phyloP scores from a whole-genome alignment of 2,113 vertebrate genomes.

The Falcunculus frontatus region DNA sequence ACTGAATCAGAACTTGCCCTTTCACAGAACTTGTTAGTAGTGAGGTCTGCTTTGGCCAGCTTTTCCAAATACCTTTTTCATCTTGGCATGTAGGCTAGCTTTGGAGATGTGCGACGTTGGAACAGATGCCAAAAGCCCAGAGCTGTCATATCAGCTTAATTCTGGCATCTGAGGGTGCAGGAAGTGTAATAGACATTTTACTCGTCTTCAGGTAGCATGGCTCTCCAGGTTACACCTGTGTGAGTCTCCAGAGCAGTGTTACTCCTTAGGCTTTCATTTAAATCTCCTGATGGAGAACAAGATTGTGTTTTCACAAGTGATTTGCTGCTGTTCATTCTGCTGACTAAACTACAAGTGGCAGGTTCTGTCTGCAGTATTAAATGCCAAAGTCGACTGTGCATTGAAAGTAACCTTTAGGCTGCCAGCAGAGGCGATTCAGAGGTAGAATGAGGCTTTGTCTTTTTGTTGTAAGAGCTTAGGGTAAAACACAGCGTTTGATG shows the following conservation, averaged over 20 bases:
- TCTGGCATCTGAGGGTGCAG: neutral
- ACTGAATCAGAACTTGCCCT: neutral
- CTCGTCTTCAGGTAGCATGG: neutral
- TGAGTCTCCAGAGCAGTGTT: neutral
- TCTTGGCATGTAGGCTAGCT: neutral
- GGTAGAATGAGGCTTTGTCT: neutral
- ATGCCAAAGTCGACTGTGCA: neutral
- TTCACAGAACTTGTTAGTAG: neutral
- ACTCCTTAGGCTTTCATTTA: neutral
- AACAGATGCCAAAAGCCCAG: neutral
- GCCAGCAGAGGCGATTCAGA: neutral
- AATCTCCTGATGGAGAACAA: neutral
- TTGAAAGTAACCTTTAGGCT: neutral
- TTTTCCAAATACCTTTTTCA: neutral
- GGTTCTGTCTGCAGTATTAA: conserved; percentile 26
- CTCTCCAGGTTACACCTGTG: neutral
- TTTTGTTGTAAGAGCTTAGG: neutral
- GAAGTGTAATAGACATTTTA: neutral
- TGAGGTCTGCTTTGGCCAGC: neutral
- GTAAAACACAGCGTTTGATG: neutral
- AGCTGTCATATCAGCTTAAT: neutral
- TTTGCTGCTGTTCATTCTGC: neutral
- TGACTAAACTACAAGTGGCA: conserved; percentile 22
- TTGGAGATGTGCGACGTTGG: neutral
- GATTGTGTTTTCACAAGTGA: neutral